These are phyloP conservation scores for Choloepus didactylus DNA, from an alignment of 2,797 vertebrate species.

Conservation along the genomic window DNA sequence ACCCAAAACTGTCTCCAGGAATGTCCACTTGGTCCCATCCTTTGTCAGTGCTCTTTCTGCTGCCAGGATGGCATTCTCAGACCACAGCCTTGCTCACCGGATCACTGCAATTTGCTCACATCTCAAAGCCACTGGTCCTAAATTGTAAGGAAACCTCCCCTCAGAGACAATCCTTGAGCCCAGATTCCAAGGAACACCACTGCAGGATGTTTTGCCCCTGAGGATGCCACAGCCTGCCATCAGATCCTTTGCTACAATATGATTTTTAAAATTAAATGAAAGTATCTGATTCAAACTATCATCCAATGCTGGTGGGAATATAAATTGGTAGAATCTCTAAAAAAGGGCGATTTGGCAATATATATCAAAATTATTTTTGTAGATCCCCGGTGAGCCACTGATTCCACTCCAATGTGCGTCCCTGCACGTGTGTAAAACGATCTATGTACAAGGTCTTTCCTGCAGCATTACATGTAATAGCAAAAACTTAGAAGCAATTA, in stretches of 20 bases:
- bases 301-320: background rate
- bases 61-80: background rate
- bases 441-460: background rate
- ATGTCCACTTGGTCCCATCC: background rate
- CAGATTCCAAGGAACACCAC: background rate
- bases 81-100: background rate
- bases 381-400: background rate
- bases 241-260: background rate
- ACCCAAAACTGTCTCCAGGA: background rate
- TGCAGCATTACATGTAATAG: background rate
- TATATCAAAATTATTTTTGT: background rate
- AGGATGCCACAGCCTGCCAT: background rate
- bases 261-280: background rate
- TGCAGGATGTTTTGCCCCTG: background rate
- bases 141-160: background rate
- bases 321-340: background rate
- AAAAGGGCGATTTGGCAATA: conserved; percentile 12
- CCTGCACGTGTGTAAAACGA: background rate
- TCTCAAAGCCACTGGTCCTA: background rate
- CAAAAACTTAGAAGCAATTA: background rate
- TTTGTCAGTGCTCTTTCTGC: background rate
- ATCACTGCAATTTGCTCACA: background rate
- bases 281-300: background rate
- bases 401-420: background rate
- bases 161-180: background rate